Conservation (phyloP, 2,888 invertebrate species). For the Pecten maximus region DNA sequence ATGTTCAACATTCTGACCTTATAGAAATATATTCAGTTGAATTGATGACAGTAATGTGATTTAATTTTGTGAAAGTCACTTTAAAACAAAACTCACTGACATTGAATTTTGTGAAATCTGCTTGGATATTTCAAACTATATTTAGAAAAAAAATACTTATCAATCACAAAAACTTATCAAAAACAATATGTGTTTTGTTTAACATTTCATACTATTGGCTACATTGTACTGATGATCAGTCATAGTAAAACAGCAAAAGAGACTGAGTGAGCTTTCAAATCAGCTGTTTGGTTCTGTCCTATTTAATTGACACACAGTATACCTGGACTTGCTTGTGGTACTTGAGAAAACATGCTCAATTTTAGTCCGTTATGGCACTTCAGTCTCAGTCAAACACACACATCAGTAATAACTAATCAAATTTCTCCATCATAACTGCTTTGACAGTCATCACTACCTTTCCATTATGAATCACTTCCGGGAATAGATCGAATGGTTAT, state of each 20-base stretch:
- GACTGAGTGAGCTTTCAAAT: not conserved
- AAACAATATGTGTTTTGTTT: not conserved
- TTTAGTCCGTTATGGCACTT: slow-evolving; percentile 36
- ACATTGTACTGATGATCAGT: not conserved
- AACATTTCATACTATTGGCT: too few species aligned
- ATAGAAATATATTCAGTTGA: too few species aligned
- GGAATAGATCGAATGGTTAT: not conserved
- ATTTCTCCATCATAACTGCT: not conserved
- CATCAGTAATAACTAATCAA: not conserved
- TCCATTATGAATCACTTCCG: slow-evolving; percentile 35
- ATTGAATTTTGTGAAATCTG: too few species aligned
- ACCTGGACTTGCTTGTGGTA: slow-evolving; percentile 58
- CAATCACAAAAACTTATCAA: not conserved
- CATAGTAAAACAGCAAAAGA: not conserved
- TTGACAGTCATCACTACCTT: slow-evolving; percentile 33
- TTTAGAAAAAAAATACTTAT: not conserved
- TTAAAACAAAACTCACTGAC: too few species aligned
- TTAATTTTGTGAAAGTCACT: too few species aligned
- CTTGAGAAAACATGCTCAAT: slow-evolving; percentile 70
- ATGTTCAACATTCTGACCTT: too few species aligned
- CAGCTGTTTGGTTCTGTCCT: not conserved
- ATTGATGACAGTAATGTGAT: too few species aligned
- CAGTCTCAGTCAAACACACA: not conserved
- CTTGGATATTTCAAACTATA: too few species aligned
- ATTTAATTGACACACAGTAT: slow-evolving; percentile 13